These are phyloP conservation scores for Salvelinus alpinus DNA, from an alignment of 2,113 vertebrate genomes.

Conservation along the genomic window DNA sequence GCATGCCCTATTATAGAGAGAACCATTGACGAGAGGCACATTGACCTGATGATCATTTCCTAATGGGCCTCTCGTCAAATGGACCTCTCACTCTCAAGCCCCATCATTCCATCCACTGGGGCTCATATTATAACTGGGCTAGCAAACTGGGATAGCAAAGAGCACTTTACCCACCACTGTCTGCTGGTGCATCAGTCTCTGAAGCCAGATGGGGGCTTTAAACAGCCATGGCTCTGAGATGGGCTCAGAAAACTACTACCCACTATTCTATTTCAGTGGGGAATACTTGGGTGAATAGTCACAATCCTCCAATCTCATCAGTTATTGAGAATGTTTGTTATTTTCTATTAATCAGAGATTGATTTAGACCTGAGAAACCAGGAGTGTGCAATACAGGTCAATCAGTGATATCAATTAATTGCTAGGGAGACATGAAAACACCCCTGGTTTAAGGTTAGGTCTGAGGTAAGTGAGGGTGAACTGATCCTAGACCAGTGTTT, in stretches of 20 bases:
- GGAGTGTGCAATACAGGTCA: no score
- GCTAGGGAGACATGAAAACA: no score
- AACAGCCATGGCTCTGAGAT: background rate
- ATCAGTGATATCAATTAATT: no score
- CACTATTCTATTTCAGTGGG: no score
- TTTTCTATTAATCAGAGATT: no score
- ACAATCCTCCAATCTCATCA: no score
- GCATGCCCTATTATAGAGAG: constrained; percentile 31
- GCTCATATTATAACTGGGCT: background rate
- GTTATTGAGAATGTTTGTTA: no score
- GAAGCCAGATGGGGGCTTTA: background rate
- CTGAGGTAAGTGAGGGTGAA: background rate
- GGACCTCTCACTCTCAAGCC: constrained; percentile 1
- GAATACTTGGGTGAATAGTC: no score
- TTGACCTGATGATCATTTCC: constrained; percentile 44
- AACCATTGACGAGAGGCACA: constrained; percentile 20
- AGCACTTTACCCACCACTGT: background rate
- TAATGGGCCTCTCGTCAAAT: constrained; percentile 36
- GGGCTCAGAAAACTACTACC: background rate
- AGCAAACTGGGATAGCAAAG: background rate
- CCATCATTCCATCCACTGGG: constrained; percentile 22
- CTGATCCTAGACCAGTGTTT: constrained; percentile 4
- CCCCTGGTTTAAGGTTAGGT: no score
- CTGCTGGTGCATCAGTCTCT: background rate
- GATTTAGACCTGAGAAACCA: no score